A percentile compares a stretch with the other conserved stretches of the same genome.
phyloP scores from a whole-genome alignment of 2,888 invertebrate species.

The Smittia sp. region DNA sequence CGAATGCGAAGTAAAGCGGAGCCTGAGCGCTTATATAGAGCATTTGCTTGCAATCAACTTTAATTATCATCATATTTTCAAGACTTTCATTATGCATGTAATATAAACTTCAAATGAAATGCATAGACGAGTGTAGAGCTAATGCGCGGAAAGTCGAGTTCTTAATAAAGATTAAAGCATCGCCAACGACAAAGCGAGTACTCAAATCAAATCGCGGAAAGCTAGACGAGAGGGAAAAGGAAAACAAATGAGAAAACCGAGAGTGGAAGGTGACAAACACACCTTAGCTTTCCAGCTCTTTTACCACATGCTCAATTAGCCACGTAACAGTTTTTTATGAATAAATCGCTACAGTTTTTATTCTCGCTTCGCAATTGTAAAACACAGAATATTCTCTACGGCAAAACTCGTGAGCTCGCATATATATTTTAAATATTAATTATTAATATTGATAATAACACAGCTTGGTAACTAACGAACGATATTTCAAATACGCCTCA shows the following conservation, averaged over 20 bases:
- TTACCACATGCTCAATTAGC: constrained; percentile 20
- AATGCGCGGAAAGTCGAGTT: neutral
- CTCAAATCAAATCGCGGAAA: neutral
- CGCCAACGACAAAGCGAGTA: neutral
- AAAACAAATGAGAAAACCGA: neutral
- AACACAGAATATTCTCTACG: neutral
- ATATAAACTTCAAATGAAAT: neutral
- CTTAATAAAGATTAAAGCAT: neutral
- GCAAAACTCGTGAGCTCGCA: neutral
- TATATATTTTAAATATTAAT: constrained; percentile 29
- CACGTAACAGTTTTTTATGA: constrained; percentile 14
- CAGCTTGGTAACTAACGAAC: constrained; percentile 25
- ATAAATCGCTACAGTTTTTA: neutral
- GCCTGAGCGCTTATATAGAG: neutral
- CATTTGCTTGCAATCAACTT: constrained; percentile 36
- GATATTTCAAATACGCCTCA: constrained; percentile 30
- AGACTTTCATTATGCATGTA: constrained; percentile 24
- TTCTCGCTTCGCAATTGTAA: neutral
- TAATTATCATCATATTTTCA: constrained; percentile 36
- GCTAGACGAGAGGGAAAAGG: too few relatives aligned
- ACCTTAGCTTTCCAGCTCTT: neutral
- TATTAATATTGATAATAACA: constrained; percentile 38
- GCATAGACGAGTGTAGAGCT: neutral
- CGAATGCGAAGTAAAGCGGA: neutral
- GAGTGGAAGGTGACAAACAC: constrained; percentile 1